Percentiles rank a stretch among this genome's conserved stretches.
Conservation (phyloP, 2,113 vertebrate genomes). For the Puntigrus tetrazona region DNA sequence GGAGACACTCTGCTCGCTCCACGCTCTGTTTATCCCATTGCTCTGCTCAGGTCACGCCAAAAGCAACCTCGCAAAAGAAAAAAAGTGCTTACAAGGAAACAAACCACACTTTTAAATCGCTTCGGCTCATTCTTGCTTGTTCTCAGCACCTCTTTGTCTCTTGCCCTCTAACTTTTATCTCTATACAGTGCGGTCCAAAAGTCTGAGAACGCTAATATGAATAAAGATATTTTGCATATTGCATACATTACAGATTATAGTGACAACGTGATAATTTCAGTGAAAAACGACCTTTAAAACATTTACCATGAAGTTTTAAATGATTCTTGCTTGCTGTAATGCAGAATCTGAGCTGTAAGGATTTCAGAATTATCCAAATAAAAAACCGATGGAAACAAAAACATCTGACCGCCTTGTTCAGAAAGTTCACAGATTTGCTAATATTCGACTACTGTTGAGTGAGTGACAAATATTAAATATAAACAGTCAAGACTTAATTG, state of each 20-base stretch:
- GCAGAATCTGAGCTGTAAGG: background rate
- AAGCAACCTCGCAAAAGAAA: constrained; percentile 13
- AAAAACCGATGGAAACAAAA: too few relatives aligned
- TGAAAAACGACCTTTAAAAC: background rate
- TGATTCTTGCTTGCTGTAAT: background rate
- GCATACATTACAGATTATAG: background rate
- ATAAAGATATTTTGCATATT: background rate
- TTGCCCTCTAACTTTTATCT: background rate
- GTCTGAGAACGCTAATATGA: background rate
- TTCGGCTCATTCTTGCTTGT: background rate
- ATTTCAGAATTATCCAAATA: too few relatives aligned
- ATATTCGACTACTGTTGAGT: background rate
- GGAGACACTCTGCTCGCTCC: background rate
- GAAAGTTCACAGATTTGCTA: too few relatives aligned
- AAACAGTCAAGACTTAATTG: too few relatives aligned
- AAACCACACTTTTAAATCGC: constrained; percentile 10
- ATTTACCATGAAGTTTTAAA: background rate
- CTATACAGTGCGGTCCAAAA: background rate
- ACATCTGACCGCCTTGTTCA: too few relatives aligned
- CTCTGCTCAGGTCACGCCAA: background rate
- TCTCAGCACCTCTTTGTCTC: background rate
- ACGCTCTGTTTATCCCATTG: background rate
- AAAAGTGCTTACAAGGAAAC: constrained; percentile 8
- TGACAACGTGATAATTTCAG: background rate
- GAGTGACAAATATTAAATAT: background rate